Conservation (phyloP, 2,113 vertebrate species). For the Cochlearius cochlearius region DNA sequence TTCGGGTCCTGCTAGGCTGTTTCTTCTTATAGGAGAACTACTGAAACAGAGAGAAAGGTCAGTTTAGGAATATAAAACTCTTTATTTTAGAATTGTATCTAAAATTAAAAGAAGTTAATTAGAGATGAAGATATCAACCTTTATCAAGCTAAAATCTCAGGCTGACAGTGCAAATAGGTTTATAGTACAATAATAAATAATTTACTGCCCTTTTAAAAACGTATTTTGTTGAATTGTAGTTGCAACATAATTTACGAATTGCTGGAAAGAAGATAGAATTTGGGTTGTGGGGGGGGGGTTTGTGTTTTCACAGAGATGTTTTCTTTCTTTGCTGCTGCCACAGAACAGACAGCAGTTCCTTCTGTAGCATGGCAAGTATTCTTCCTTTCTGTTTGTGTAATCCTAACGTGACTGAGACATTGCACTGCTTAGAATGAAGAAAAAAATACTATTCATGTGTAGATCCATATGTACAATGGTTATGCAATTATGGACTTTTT, state of each 20-base stretch:
- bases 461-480: not conserved
- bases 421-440: not conserved
- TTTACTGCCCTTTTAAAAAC: not conserved
- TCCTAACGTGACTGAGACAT: not conserved
- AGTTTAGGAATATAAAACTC: not conserved
- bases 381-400: not conserved
- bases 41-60: not conserved
- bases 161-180: not conserved
- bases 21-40: not conserved
- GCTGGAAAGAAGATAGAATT: not conserved
- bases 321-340: not conserved
- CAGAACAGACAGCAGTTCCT: not conserved
- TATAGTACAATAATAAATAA: not conserved
- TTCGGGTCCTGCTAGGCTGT: not conserved
- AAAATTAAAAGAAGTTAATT: not conserved
- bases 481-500: not conserved
- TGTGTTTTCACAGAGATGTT: not conserved
- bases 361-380: not conserved
- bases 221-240: not conserved
- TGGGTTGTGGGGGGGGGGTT: not conserved
- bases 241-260: not conserved
- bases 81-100: not conserved
- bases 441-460: not conserved
- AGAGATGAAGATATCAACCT: not conserved
- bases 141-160: not conserved